Base-by-base conservation (phyloP, 2,888 invertebrate genomes). In the Mesodorylaimus sp. region DNA sequence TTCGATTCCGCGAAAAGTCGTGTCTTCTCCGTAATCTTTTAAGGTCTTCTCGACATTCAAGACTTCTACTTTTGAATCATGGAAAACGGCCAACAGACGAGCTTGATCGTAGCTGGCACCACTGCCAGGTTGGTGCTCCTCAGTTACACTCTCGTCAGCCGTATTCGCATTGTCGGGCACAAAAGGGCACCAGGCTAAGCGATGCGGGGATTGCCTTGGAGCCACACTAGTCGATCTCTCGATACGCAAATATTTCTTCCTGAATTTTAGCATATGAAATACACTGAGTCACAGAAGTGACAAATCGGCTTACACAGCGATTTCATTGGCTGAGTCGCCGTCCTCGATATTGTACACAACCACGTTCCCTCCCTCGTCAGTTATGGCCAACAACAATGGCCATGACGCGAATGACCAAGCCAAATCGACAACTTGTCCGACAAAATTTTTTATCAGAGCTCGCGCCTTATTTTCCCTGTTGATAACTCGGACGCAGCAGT, bases 131-230 rank as follows among this genome's bases (percentile, higher is more conserved):
- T n/a, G 23, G 10, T 7, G 19, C 7, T n/a, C 16, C 21, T 39
- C 41, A 5, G 41, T 21, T n/a, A 23, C 16, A n/a, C 5, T 39
- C 7, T 59, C 64, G 27, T 65, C 64, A 23, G 65, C 65, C 19
- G 55, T 53, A 24, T 53, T 53, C 26, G 67, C 66, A 54, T 77
- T 77, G 19, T 53, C 53, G 0, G 85, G 83, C 53, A 87, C 79
- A 72, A 80, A 89, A 0, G 88, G 87, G 65, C 91, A 91, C 91
- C 91, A 91, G 60, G 87, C 81, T 41, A 89, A 79, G 56, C 84
- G 73, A 58, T 79, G 78, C 61, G 71, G 73, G 21, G 19, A n/a
- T n/a, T 10, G 10, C 36, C 10, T 36, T 13, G 36, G 13, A 36
- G 10, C 36, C 13, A 13, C 36, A n/a, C 13, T 36, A n/a, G 7